Evolutionary conservation across 2,888 invertebrate genomes (phyloP).

Genomic region (Scaptomyza caliginosa): DNA sequence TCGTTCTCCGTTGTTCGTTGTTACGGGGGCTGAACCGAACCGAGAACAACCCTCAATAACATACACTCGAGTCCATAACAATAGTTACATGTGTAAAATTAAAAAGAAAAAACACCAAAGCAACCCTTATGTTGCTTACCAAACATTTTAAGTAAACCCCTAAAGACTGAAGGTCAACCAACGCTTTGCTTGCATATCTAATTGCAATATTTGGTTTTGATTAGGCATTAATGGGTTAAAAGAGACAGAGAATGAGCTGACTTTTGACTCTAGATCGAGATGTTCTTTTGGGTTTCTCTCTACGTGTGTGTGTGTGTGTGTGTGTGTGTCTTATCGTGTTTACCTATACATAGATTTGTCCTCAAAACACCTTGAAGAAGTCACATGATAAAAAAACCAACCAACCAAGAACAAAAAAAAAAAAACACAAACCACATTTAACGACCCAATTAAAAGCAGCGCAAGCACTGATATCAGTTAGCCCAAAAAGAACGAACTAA

Average conservation of each 20-base stretch:
- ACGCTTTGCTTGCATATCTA: conserved; percentile 59
- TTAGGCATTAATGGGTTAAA: conserved; percentile 74
- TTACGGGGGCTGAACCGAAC: conserved; percentile 58
- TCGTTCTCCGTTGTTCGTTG: no score
- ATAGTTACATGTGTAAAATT: conserved; percentile 54
- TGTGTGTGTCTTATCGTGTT: conserved; percentile 14
- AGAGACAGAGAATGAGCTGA: conserved; percentile 24
- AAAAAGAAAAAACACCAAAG: no score
- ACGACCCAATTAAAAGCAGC: conserved; percentile 78
- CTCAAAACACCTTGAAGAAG: conserved; percentile 66
- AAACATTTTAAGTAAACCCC: conserved; percentile 27
- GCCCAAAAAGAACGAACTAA: conserved; percentile 6
- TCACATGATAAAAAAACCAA: conserved; percentile 62
- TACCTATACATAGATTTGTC: conserved; percentile 36
- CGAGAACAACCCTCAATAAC: conserved; percentile 51
- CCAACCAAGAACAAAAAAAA: conserved; percentile 32
- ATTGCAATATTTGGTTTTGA: conserved; percentile 64
- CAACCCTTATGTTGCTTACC: conserved; percentile 21
- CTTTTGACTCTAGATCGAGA: conserved; percentile 47
- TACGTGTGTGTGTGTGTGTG: background rate
- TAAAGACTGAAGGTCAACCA: conserved; percentile 49
- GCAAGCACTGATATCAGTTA: conserved; percentile 66
- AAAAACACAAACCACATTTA: conserved; percentile 56
- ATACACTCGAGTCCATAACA: conserved; percentile 40
- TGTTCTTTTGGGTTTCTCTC: conserved; percentile 5